Base-by-base conservation (phyloP, 2,113 vertebrate genomes). In the Chaenogobius annularis region DNA sequence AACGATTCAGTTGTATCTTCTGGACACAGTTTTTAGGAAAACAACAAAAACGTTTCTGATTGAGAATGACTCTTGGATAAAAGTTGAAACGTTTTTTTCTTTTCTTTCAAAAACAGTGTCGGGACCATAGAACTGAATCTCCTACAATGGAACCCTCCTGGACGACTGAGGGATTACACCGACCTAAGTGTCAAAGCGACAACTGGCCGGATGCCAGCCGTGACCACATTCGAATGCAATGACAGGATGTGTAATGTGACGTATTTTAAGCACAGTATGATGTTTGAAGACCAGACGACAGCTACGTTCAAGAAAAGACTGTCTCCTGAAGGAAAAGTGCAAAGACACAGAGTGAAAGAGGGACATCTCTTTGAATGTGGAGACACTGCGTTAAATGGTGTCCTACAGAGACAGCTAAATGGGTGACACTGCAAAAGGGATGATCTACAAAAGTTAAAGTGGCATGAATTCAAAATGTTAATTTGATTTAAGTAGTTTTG, bases 251-350 rank as follows among this genome's bases (percentile, higher is more conserved):
- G 75, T 70, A 66, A 85, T 80, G 48, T 79, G 85, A 90, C 84
- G 83, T 77, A 82, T 54, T 46, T 85, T 85, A 77, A 70, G 82
- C 88, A 91, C 86, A 90, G 84, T 75, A 87, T 92, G 88, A 93
- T 92, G 83, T 91, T 92, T 92, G 88, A 93, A 92, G 91, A 84
- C 88, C 84, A 89, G 74, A 80, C 71, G 72, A 85, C 54, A 68
- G 59, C 1, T 68, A 59, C 37, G 66, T 71, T 14, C 43, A 52
- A 74, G 54, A 40, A 66, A 37, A 79, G 77, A 59, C 69, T 26
- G 80, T 82, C 77, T 85, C 83, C 75, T 78, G 43, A 79, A 20
- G 66, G 68, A 15, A 66, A 0, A 74, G 13, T 26, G 23, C 1
- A 9, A 50, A 77, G 70, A 43, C 22, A 22, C 0, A 35, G 40